These are phyloP conservation scores for Emydocephalus ijimae DNA, from an alignment of 2,113 vertebrate genomes.

Conservation along the genomic window DNA sequence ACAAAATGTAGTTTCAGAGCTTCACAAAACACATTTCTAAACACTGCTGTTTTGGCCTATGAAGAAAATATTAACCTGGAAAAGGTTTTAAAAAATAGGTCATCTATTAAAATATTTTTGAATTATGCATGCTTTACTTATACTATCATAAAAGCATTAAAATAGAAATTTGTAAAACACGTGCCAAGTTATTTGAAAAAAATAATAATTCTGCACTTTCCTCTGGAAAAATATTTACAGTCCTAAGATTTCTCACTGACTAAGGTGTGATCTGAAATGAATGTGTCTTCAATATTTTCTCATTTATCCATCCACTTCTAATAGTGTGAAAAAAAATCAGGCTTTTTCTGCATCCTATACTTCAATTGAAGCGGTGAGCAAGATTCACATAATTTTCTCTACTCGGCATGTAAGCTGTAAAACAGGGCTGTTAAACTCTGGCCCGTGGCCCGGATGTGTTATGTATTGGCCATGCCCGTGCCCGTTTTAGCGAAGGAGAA, in stretches of 20 bases:
- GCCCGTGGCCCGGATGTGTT: too few relatives aligned
- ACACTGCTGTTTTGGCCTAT: constrained; percentile 7
- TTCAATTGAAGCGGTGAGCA: background rate
- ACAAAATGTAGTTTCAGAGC: background rate
- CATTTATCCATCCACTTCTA: constrained; percentile 2
- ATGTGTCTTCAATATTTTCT: background rate
- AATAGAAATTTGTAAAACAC: background rate
- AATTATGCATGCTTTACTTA: constrained; percentile 9
- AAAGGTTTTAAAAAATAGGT: background rate
- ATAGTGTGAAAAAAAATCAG: constrained; percentile 3
- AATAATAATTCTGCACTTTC: background rate
- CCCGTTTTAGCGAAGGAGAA: too few relatives aligned
- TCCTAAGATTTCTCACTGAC: background rate
- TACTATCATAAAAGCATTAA: background rate
- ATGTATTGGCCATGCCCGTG: too few relatives aligned
- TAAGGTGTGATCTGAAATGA: constrained; percentile 11
- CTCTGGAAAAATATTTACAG: background rate
- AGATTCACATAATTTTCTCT: constrained; percentile 25
- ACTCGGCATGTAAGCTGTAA: constrained; percentile 10
- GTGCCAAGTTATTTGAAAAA: background rate
- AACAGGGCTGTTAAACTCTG: too few relatives aligned
- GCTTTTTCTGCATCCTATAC: constrained; percentile 5
- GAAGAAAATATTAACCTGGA: background rate
- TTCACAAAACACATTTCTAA: background rate
- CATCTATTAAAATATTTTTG: background rate